A percentile compares a stretch with the other conserved stretches of the same genome.
Evolutionary conservation across 2,888 invertebrate genomes (phyloP).

Genomic region (Chrysomela aeneicollis): DNA sequence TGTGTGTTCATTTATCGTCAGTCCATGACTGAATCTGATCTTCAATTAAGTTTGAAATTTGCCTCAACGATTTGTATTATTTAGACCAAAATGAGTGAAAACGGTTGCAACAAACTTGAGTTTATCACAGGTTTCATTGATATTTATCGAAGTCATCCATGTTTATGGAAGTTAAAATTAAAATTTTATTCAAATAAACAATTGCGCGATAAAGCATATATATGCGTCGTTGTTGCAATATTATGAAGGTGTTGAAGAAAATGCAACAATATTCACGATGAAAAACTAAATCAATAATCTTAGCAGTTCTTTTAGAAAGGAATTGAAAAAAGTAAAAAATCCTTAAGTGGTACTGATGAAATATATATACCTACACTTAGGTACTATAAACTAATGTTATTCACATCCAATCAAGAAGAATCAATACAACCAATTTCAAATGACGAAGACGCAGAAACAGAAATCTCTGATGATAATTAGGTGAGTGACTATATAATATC

Average conservation of each 20-base stretch:
- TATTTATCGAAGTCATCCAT: constrained; percentile 11
- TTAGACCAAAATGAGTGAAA: constrained; percentile 13
- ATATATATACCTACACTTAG: no score
- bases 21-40: no score
- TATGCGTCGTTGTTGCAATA: constrained; percentile 14
- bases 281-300: constrained; percentile 14
- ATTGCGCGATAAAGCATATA: constrained; percentile 14
- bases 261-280: constrained; percentile 6
- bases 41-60: constrained; percentile 9
- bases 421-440: no score
- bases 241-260: constrained; percentile 9
- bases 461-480: no score
- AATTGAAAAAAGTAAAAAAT: no score
- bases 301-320: constrained; percentile 12
- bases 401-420: no score
- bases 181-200: constrained; percentile 12
- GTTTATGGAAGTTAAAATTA: constrained; percentile 12
- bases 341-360: no score
- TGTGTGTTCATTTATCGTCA: constrained; percentile 16
- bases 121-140: constrained; percentile 13
- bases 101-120: constrained; percentile 2
- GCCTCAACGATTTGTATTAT: constrained; percentile 2
- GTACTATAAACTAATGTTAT: no score
- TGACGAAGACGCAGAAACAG: no score
- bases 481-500: no score